A percentile compares a stretch with the other conserved stretches of the same genome.
These are phyloP conservation scores for Falco concolor DNA, from an alignment of 2,797 vertebrate species.

Conservation along the genomic window DNA sequence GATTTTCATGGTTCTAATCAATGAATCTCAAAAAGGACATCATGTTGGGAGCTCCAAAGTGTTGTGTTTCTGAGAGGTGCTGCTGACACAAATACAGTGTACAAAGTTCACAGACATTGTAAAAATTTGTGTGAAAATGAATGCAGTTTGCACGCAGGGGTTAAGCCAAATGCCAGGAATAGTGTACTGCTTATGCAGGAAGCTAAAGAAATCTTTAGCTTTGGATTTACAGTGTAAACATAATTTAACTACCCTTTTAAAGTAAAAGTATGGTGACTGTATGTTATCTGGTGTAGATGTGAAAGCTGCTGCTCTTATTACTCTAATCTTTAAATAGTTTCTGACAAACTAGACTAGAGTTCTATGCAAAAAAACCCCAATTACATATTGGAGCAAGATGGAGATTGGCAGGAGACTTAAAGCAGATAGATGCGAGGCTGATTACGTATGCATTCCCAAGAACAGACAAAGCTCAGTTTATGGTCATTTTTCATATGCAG, in stretches of 20 bases:
- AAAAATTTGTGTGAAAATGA: background rate
- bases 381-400: background rate
- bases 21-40: background rate
- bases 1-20: slow-evolving; percentile 15
- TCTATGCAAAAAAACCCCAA: background rate
- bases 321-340: background rate
- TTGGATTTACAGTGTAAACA: background rate
- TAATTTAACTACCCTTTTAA: background rate
- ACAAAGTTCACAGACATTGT: background rate
- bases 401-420: background rate
- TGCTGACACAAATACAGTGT: background rate
- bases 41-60: background rate
- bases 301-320: background rate
- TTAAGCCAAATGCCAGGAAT: background rate
- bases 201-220: background rate
- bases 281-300: background rate
- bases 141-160: background rate
- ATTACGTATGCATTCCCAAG: background rate
- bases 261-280: background rate
- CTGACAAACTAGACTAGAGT: background rate
- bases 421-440: background rate
- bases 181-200: background rate
- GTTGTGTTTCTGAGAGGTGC: background rate
- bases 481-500: background rate
- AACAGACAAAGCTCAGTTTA: background rate